Percentiles rank a stretch among this genome's conserved stretches.
Evolutionary conservation across 1,140 invertebrate species (phyloP).

Genomic region (Dinoponera quadriceps): DNA sequence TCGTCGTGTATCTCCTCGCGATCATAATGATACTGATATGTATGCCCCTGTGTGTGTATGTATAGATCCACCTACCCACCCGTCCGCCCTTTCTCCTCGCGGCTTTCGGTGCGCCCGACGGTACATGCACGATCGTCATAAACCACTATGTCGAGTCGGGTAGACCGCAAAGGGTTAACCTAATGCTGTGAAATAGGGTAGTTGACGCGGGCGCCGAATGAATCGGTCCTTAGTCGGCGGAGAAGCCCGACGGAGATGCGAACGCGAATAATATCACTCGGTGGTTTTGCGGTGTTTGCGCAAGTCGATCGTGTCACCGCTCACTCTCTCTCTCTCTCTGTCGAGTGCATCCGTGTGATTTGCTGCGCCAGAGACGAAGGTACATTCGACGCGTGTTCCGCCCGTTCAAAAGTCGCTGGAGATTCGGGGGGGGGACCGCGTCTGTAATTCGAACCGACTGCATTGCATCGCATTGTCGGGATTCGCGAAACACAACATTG

Average conservation of each 20-base stretch:
- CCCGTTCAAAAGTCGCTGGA: neutral
- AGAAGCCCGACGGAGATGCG: conserved; percentile 66
- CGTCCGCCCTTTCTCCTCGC: too few species aligned
- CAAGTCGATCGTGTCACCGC: conserved; percentile 50
- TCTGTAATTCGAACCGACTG: neutral
- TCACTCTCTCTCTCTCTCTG: too few species aligned
- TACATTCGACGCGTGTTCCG: neutral
- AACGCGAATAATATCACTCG: conserved; percentile 56
- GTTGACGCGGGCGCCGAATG: conserved; percentile 40
- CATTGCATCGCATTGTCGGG: neutral
- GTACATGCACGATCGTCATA: neutral
- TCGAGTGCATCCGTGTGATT: conserved; percentile 4
- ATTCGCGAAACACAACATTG: neutral
- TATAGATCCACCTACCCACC: too few species aligned
- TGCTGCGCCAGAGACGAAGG: neutral
- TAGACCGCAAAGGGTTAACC: conserved; percentile 47
- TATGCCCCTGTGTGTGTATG: too few species aligned
- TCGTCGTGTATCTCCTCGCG: neutral
- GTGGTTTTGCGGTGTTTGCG: conserved; percentile 57
- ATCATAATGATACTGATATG: neutral
- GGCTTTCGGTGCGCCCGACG: neutral
- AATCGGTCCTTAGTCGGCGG: conserved; percentile 28
- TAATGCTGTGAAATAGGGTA: conserved; percentile 22
- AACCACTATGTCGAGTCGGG: conserved; percentile 12
- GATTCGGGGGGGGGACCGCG: neutral